phyloP scores from a whole-genome alignment of 2,113 vertebrate species.

The Arvicanthis niloticus region DNA sequence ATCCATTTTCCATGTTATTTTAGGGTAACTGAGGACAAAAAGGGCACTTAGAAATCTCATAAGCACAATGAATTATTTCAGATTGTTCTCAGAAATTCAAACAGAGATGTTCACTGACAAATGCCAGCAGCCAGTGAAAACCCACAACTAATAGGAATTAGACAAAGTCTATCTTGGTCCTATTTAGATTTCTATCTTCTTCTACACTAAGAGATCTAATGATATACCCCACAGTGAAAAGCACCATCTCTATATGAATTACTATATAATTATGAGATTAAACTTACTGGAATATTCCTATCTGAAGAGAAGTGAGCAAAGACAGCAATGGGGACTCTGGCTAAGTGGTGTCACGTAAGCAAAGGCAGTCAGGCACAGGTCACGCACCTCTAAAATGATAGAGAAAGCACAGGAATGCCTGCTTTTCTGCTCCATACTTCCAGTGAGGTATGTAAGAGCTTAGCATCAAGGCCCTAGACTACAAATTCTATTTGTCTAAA shows the following conservation, averaged over 20 bases:
- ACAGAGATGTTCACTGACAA: neutral
- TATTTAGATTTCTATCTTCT: neutral
- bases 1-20: neutral
- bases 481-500: neutral
- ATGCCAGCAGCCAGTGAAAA: neutral
- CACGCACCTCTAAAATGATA: neutral
- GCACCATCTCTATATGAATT: neutral
- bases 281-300: neutral
- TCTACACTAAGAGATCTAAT: neutral
- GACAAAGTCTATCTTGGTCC: neutral
- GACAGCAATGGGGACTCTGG: neutral
- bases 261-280: neutral
- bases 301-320: conserved; percentile 12
- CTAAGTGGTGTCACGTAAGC: neutral
- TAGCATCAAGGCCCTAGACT: conserved; percentile 19
- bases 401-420: neutral
- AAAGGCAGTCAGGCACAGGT: neutral
- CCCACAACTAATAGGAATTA: neutral
- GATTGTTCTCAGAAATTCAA: neutral
- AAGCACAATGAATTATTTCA: conserved; percentile 55
- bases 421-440: neutral
- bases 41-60: conserved; percentile 16
- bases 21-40: conserved; percentile 53
- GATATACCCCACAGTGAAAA: neutral
- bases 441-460: neutral